Evolutionary conservation across 2,797 vertebrate genomes (phyloP), one percentile per base, ranked within the genome.

Genomic region (Sebastes jordani): DNA sequence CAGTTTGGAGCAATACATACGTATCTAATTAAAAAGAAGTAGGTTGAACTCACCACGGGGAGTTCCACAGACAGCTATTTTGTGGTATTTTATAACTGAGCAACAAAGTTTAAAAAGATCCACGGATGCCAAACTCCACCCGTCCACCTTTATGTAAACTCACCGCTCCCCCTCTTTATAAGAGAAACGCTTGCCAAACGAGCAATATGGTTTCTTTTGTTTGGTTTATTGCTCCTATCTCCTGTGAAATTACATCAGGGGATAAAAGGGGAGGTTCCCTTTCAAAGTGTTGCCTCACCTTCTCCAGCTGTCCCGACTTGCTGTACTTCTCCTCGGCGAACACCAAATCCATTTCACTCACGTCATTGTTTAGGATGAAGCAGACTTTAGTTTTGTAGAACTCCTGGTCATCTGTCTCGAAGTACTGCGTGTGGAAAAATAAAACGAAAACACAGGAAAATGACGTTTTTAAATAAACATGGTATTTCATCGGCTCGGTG

Each of bases 351-450:
- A 99, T 99, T 91, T 99, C 98, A 78, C 97, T 98, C 93, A 99
- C 97, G 92, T 99, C 98, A 92, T 99, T 99, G 94, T 99, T 98
- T 87, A 99, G 94, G 92, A 99, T 97, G 94, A 98, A 99, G 94
- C 98, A 99, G 82, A 99, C 99, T 95, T 99, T 99, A 85, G 98
- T 99, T 95, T 99, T 99, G 94, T 99, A 99, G 94, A 99, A 99
- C 93, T 99, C 99, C 71, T 98, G 98, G 92, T 99, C 98, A 70
- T 99, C 99, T 0, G 98, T 98, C 96, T 99, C 98, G 90, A 99
- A 99, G 93, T 99, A 99, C 99, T 99, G 90, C 46, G 36, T 58
- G 60, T 29, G 81, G 72, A 84, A 91, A 49, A 90, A 83, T 34
- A 74, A 87, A 89, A 78, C 11, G 61, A 86, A 89, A 86, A 90